Base-by-base conservation (phyloP, 2,797 vertebrate genomes). In the Pampus argenteus region DNA sequence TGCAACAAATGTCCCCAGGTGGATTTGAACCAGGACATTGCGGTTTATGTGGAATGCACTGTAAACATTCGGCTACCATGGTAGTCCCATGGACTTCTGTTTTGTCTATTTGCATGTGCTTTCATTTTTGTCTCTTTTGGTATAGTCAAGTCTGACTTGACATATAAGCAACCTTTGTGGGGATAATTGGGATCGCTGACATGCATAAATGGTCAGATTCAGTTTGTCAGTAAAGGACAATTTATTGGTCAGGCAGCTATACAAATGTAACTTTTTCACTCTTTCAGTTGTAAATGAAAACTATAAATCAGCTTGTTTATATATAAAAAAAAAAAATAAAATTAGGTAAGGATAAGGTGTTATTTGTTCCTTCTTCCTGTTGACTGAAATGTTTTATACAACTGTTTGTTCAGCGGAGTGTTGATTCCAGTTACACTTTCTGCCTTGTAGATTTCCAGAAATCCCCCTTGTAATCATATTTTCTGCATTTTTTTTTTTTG, bases 401-500 rank as follows among this genome's bases (percentile, higher is more conserved):
- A 15, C 23, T 25, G 18, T 67, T 55, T 56, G 11, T 15, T 61
- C 5, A 31, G 20, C 13, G 55, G 13, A 5, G 14, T 56, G 4
- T 48, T n/a, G 6, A 6, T 65, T n/a, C 7, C 34, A 15, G 28
- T 25, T 40, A 55, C 51, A 55, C 71, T 71, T 83, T 61, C 69
- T 80, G 68, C 36, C 17, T 62, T 54, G 44, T 47, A 49, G 17
- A 68, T 76, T 59, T 72, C 18, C 59, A 66, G 58, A 83, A 89
- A 61, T 66, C 71, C 60, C 62, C 65, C 45, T 48, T 29, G 1
- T 56, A 14, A 29, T 70, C 47, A 9, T n/a, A 23, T 61, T 75
- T 52, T 74, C 54, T 79, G 44, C 17, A 50, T 66, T 75, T n/a
- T n/a, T n/a, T n/a, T n/a, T n/a, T n/a, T 26, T 23, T 73, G 71